Percentiles rank a stretch among this genome's conserved stretches.
These are phyloP conservation scores for Cnemophilus loriae DNA, from an alignment of 2,113 vertebrate genomes.

Conservation along the genomic window DNA sequence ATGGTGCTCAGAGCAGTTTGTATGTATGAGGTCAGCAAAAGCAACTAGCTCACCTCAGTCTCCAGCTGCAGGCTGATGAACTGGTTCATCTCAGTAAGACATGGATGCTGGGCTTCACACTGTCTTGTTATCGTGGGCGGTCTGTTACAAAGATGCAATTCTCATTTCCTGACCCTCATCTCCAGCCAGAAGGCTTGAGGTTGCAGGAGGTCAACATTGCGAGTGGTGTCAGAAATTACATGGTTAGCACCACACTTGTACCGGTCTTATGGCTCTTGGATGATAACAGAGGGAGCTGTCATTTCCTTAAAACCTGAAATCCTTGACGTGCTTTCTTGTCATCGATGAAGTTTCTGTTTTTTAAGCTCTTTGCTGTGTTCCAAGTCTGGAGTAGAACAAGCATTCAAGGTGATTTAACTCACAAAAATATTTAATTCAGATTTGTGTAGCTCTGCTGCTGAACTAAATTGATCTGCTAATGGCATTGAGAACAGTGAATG, in stretches of 20 bases:
- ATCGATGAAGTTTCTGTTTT: neutral
- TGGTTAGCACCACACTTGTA: neutral
- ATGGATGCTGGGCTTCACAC: neutral
- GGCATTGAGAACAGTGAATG: neutral
- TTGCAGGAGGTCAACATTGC: fast-evolving
- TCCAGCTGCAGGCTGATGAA: neutral
- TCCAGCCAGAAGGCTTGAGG: neutral
- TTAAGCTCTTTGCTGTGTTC: neutral
- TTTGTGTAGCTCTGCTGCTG: neutral
- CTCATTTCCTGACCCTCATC: neutral
- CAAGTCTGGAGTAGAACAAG: neutral
- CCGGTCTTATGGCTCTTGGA: neutral
- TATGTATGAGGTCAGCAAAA: neutral
- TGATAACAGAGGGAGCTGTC: neutral
- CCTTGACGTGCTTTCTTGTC: neutral
- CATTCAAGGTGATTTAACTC: neutral
- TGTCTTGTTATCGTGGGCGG: neutral
- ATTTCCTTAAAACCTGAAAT: neutral
- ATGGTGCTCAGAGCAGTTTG: neutral
- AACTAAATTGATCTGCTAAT: neutral
- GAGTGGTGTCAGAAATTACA: neutral
- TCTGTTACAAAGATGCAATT: neutral
- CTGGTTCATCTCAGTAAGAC: neutral
- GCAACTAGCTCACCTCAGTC: neutral
- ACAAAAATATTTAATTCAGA: neutral